phyloP scores from a whole-genome alignment of 2,113 vertebrate species.

The Corvus hawaiiensis region DNA sequence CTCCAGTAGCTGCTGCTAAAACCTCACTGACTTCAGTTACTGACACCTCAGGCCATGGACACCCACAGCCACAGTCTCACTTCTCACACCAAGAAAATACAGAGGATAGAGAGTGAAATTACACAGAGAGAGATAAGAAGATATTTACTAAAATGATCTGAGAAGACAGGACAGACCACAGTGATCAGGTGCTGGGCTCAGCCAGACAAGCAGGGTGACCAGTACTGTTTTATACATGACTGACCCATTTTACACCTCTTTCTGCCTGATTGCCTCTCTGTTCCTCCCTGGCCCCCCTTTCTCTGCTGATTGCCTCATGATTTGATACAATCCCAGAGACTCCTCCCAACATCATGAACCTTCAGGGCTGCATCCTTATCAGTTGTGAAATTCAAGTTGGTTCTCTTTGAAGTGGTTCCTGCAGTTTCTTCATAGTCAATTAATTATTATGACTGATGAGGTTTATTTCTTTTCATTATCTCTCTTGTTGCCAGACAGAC shows the following conservation, averaged over 20 bases:
- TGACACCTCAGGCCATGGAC: background rate
- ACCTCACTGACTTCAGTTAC: background rate
- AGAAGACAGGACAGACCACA: background rate
- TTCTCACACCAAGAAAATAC: background rate
- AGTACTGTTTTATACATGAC: background rate
- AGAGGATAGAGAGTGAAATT: background rate
- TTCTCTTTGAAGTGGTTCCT: background rate
- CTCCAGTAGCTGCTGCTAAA: background rate
- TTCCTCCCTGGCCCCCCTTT: rapidly evolving
- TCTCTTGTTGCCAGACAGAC: background rate
- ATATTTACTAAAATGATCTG: background rate
- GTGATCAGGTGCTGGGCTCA: background rate
- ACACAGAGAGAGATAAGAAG: background rate
- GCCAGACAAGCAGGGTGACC: rapidly evolving
- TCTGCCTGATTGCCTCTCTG: background rate
- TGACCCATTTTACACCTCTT: background rate
- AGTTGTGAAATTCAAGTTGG: background rate
- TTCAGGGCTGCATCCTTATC: background rate
- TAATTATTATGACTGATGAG: background rate
- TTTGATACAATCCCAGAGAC: rapidly evolving
- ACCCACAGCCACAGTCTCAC: background rate
- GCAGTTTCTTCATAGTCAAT: background rate
- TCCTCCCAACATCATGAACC: background rate
- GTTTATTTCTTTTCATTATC: background rate
- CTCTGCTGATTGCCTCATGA: background rate